Percentiles rank a stretch among this genome's conserved stretches.
phyloP scores from a whole-genome alignment of 2,113 vertebrate genomes.

The Tupaia chinensis region DNA sequence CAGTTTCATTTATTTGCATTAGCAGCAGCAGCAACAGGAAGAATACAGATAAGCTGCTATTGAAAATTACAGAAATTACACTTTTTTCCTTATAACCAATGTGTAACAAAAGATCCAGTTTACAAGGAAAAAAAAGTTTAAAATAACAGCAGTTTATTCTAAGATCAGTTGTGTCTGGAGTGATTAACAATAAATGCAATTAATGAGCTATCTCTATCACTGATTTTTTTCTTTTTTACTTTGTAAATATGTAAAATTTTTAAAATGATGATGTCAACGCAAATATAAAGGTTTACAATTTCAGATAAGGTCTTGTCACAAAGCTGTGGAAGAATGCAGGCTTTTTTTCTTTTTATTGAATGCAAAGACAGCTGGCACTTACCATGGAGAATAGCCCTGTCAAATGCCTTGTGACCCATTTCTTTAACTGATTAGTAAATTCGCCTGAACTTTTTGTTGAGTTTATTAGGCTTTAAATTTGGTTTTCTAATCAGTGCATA shows the following conservation, averaged over 20 bases:
- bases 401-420: background rate
- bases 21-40: background rate
- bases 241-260: background rate
- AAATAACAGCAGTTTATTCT: background rate
- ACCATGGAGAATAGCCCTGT: background rate
- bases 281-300: background rate
- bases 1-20: background rate
- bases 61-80: background rate
- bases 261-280: background rate
- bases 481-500: background rate
- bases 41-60: background rate
- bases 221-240: background rate
- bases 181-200: background rate
- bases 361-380: background rate
- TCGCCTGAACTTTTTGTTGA: background rate
- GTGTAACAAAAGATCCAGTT: background rate
- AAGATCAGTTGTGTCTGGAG: background rate
- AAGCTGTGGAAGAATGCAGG: background rate
- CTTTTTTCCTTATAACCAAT: background rate
- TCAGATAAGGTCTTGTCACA: background rate
- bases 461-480: background rate
- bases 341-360: background rate
- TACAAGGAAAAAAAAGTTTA: background rate
- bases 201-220: background rate
- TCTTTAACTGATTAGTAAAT: background rate